These are phyloP conservation scores for Erannis defoliaria DNA, from an alignment of 2,888 invertebrate genomes.

Conservation along the genomic window DNA sequence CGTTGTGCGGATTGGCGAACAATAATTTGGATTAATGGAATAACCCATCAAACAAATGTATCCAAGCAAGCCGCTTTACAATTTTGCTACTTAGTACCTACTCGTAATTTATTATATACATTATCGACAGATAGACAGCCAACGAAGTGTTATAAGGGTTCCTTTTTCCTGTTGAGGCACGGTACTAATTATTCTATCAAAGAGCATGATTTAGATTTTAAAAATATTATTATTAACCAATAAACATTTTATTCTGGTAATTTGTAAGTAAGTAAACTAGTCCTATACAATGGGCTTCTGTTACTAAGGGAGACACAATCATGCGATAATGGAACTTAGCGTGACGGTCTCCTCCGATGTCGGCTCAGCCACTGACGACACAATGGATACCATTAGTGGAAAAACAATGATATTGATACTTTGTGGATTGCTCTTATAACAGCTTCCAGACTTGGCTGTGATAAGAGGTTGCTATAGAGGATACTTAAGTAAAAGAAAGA, in stretches of 20 bases:
- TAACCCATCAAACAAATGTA: too few species aligned
- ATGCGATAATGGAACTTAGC: constrained; percentile 35
- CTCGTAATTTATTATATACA: too few species aligned
- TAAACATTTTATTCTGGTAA: not conserved
- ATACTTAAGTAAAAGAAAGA: not conserved
- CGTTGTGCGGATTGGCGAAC: too few species aligned
- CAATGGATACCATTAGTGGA: constrained; percentile 32
- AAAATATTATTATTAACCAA: too few species aligned
- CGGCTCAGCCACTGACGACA: constrained; percentile 13
- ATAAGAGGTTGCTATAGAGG: not conserved
- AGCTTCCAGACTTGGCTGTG: not conserved
- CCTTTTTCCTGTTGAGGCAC: too few species aligned
- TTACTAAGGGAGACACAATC: constrained; percentile 29
- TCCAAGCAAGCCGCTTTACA: too few species aligned
- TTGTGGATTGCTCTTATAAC: constrained; percentile 2
- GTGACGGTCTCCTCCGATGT: constrained; percentile 39
- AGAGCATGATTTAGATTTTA: too few species aligned
- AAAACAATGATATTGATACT: constrained; percentile 28
- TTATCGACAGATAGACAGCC: too few species aligned
- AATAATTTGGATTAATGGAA: too few species aligned
- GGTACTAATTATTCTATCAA: too few species aligned
- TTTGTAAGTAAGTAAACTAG: not conserved
- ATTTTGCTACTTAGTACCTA: too few species aligned
- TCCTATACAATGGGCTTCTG: constrained; percentile 16
- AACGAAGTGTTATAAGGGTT: too few species aligned